Evolutionary conservation across 2,888 invertebrate genomes (phyloP), one percentile per base, ranked within the genome.

Genomic region (Plusia festucae): DNA sequence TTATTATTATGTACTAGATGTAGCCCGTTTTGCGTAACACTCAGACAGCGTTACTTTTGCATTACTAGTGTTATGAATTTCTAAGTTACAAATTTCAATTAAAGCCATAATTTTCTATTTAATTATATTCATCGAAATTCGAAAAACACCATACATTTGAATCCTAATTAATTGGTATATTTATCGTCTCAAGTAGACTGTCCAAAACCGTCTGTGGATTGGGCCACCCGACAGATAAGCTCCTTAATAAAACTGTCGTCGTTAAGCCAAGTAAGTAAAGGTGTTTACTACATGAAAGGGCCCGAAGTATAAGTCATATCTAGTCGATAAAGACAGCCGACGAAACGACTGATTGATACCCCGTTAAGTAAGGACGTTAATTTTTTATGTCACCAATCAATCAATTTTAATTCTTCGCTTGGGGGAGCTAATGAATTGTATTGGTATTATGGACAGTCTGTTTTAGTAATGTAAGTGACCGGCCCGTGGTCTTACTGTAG

Each of bases 371-470:
- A 83, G 79, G 86, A 88, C 90, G 90, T 93, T 87, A 92, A 90
- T 90, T 88, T 90, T 93, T 93, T 91, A 93, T 91, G 90, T 90
- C 89, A 87, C 86, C 87, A 87, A 94, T 94, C 92, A 93, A 94
- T 94, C 93, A 93, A 91, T 86, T 89, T 90, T 89, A 92, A 91
- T 90, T 91, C 87, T 79, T 81, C 79, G 79, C 83, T 78, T 77
- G 78, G 75, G 81, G 70, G 78, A 78, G 76, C 75, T 70, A 76
- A 80, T 76, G 77, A 80, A 80, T 80, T 68, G 73, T 65, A 53
- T 62, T 70, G 63, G 53, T 72, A 34, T 69, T 64, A 62, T 70
- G 59, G 69, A 65, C 61, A 57, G 52, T 22, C 3, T 65, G 54
- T 9, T 6, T 54, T 49, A 52, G 24, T 27, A 53, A 49, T 70